Conservation (phyloP, 2,113 vertebrate genomes). For the Naja naja region DNA sequence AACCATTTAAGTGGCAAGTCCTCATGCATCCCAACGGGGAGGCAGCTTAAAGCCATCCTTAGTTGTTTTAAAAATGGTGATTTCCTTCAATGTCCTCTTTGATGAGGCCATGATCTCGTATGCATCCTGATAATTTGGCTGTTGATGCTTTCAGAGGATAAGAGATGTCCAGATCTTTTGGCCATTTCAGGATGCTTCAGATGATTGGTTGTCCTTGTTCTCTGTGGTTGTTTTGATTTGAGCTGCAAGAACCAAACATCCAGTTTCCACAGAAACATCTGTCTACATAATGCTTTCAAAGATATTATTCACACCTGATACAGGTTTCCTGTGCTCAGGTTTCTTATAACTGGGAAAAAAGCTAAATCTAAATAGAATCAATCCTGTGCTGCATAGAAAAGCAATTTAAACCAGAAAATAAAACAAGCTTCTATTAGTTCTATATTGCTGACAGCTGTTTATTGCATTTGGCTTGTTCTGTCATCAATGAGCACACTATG, state of each 20-base stretch:
- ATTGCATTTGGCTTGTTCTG: neutral
- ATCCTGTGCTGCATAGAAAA: neutral
- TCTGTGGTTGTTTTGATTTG: neutral
- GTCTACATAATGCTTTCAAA: neutral
- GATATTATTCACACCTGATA: neutral
- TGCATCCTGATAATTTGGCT: neutral
- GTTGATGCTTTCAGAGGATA: neutral
- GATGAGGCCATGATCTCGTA: neutral
- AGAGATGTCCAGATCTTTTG: neutral
- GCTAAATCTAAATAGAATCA: neutral
- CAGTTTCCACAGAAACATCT: neutral
- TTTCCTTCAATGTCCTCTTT: neutral
- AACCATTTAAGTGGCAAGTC: neutral
- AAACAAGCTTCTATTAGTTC: neutral
- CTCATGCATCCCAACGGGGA: neutral
- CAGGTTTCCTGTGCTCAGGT: neutral
- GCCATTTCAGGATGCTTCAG: neutral
- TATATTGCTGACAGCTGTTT: neutral
- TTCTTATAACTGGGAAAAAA: neutral
- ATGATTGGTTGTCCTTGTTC: neutral
- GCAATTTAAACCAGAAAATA: neutral
- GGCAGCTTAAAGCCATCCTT: neutral
- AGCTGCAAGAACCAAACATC: neutral
- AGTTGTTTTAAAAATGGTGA: neutral
- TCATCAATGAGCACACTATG: neutral